phyloP scores from a whole-genome alignment of 2,113 vertebrate genomes.

The Ophthalmolycus amberensis region DNA sequence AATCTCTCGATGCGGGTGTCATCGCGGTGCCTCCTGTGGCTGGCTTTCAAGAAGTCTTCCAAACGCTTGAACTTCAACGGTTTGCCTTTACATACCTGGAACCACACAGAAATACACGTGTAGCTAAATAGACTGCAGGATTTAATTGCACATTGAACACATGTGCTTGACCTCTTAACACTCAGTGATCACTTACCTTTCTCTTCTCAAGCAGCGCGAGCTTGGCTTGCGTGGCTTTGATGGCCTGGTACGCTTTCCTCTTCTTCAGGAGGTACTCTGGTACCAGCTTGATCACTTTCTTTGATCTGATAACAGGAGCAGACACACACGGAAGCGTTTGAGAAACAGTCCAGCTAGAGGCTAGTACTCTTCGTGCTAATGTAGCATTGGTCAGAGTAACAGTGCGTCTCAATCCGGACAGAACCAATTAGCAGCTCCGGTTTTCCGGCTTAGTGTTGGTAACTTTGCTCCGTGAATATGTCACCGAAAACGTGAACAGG shows the following conservation, averaged over 20 bases:
- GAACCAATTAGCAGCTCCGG: background rate
- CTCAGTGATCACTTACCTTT: conserved; percentile 81
- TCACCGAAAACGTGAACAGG: no score
- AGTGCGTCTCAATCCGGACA: no score
- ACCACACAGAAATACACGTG: background rate
- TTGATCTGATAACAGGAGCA: conserved; percentile 68
- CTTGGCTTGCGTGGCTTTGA: conserved; percentile 95
- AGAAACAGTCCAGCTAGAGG: background rate
- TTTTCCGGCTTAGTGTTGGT: background rate
- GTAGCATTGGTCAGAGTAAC: no score
- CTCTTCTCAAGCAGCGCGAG: conserved; percentile 89
- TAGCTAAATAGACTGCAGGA: background rate
- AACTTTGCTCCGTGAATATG: background rate
- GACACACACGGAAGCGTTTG: background rate
- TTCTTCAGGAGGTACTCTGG: conserved; percentile 96
- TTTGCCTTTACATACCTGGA: conserved; percentile 84
- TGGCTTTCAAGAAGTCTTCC: conserved; percentile 88
- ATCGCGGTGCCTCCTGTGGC: conserved; percentile 85
- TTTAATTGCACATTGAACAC: background rate
- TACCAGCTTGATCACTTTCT: conserved; percentile 90
- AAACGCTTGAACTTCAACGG: conserved; percentile 89
- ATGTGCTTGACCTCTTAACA: background rate
- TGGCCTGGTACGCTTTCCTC: conserved; percentile 93
- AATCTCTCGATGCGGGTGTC: conserved; percentile 82
- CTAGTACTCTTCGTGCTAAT: background rate